Percentiles rank a stretch among this genome's conserved stretches.
These are phyloP conservation scores for Lutraria rhynchaena DNA, from an alignment of 1,140 invertebrate genomes.

Conservation along the genomic window DNA sequence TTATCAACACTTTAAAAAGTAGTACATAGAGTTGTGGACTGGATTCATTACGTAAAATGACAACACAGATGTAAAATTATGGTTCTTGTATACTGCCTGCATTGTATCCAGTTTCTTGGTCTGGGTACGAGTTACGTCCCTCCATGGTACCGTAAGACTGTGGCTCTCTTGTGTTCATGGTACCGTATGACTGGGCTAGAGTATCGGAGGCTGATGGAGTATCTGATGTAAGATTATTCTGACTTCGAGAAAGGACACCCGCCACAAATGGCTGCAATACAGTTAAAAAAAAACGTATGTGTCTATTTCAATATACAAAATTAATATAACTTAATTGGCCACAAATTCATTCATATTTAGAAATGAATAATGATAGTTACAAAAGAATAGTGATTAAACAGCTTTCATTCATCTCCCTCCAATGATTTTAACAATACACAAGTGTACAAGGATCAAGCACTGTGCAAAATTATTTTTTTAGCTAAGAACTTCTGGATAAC, in stretches of 20 bases:
- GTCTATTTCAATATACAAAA: not conserved
- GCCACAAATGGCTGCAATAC: slow-evolving; percentile 49
- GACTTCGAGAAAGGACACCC: slow-evolving; percentile 10
- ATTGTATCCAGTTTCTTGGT: not conserved
- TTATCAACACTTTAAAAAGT: no score
- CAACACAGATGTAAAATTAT: not conserved
- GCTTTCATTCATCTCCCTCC: not conserved
- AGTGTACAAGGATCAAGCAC: not conserved
- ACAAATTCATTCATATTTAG: no score
- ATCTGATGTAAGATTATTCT: not conserved
- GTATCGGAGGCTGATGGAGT: slow-evolving; percentile 30
- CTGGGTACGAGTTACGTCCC: not conserved
- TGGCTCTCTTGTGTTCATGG: slow-evolving; percentile 33
- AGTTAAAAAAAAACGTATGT: not conserved
- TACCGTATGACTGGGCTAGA: slow-evolving; percentile 48
- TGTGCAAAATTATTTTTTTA: no score
- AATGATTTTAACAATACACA: not conserved
- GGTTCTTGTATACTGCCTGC: not conserved
- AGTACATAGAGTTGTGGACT: no score
- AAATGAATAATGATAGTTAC: not conserved
- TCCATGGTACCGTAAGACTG: slow-evolving; percentile 18
- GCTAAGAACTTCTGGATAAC: no score
- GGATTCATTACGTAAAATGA: no score
- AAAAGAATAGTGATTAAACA: not conserved
- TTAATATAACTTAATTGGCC: not conserved